A percentile compares a stretch with the other conserved stretches of the same genome.
Evolutionary conservation across 92 coral and sea anemone genomes (phyloP).

Genomic region (Porites divaricata): DNA sequence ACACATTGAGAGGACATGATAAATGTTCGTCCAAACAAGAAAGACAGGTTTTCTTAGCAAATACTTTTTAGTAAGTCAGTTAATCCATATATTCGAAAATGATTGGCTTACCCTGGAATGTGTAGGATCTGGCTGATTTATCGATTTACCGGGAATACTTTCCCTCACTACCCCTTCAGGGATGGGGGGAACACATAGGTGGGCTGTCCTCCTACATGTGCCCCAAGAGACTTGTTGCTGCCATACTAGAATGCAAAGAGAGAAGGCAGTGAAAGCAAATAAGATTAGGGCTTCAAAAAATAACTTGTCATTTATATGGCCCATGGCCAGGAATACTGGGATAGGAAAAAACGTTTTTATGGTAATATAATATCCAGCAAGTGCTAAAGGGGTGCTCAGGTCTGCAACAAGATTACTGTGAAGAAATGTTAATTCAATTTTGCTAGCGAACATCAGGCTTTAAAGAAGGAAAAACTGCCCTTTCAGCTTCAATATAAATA

Average conservation of each 20-base stretch:
- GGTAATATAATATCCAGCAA: too few relatives aligned
- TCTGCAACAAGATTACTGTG: too few relatives aligned
- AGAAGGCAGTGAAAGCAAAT: background rate
- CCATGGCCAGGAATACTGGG: too few relatives aligned
- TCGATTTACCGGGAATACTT: conserved; percentile 3
- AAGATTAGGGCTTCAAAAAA: background rate
- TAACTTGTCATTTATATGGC: background rate
- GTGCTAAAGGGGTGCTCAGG: too few relatives aligned
- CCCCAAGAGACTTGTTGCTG: conserved; percentile 24
- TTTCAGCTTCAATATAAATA: too few relatives aligned
- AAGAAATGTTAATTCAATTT: too few relatives aligned
- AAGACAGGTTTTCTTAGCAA: background rate
- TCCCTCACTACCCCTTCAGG: too few relatives aligned
- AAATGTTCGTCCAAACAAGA: background rate
- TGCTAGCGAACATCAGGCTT: too few relatives aligned
- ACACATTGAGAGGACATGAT: background rate
- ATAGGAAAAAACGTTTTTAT: too few relatives aligned
- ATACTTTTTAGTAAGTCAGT: too few relatives aligned
- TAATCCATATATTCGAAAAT: background rate
- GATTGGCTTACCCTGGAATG: conserved; percentile 20
- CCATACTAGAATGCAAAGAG: conserved; percentile 20
- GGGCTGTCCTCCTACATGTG: conserved; percentile 15
- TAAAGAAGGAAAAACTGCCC: too few relatives aligned
- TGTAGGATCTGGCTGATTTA: conserved; percentile 19
- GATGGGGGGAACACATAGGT: conserved; percentile 13